Base-by-base conservation (phyloP, 2,888 invertebrate genomes). In the Harpalus rubripes region DNA sequence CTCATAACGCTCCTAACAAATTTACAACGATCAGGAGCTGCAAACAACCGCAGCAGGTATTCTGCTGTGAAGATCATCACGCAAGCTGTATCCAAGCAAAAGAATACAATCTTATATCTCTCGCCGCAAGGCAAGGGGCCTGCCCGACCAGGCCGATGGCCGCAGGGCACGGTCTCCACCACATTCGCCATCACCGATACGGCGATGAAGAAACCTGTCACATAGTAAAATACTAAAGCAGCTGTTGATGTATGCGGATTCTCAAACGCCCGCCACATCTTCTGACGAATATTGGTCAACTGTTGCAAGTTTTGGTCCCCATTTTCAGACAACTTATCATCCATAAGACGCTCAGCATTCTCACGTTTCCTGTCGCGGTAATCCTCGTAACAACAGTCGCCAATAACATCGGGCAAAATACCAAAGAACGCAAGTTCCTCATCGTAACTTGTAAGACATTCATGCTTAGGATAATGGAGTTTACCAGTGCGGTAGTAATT, bases 61-160 rank as follows among this genome's bases (percentile, higher is more conserved):
- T 99, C 99, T 65, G 98, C 98, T 16, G 99, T 99, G 93, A 99
- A 99, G 88, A 99, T 99, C 98, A 99, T 99, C 88, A 99, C 99
- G 92, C 99, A 99, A 86, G 99, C 99, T 22, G 99, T 99, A 93
- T 99, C 98, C 92, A 99, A 93, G 92, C 99, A 99, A 93, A 99
- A 99, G 94, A 99, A 99, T 87, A 98, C 97, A 88, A 98, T 97
- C 93, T 98, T 98, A 93, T 98, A 99, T 87, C 98, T 95, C 92
- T 99, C 99, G 83, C 99, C 99, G 91, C 99, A 99, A 7, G 98
- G 96, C 88, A 97, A 92, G 10, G 96, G 96, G 58, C 97, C 97
- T 84, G 96, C 96, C 84, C 96, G 94, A 59, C 96, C 97, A 0
- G 97, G 96, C 89, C 98, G 92, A 91, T 95, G 95, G 81, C 98